A percentile compares a stretch with the other conserved stretches of the same genome.
These are phyloP conservation scores for Macquaria ambigua DNA, from an alignment of 2,113 vertebrate species.

Conservation along the genomic window DNA sequence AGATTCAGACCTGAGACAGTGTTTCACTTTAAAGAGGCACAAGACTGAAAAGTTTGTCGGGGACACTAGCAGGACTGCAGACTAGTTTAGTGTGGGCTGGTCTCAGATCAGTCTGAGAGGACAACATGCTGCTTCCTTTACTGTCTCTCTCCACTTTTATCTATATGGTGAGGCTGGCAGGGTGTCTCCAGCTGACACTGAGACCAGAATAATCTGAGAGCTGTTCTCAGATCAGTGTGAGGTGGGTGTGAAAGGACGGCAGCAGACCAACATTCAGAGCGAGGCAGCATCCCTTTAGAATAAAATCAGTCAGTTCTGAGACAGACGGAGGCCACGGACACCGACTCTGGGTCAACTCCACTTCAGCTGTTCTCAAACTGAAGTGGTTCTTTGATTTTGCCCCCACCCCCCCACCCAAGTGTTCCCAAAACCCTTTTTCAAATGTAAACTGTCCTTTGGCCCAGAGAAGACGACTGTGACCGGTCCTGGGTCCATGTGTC, in stretches of 20 bases:
- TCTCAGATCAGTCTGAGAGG: too few relatives aligned
- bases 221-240: constrained; percentile 6
- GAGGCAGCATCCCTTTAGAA: constrained; percentile 23
- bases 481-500: constrained; percentile 31
- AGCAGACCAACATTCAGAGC: constrained; percentile 19
- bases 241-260: not conserved
- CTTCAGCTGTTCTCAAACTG: not conserved
- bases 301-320: constrained; percentile 46
- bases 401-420: not conserved
- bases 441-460: not conserved
- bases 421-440: not conserved
- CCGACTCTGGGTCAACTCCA: constrained; percentile 31
- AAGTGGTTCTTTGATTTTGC: not conserved
- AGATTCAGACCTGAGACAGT: too few relatives aligned
- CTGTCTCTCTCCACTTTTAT: not conserved
- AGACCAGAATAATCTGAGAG: not conserved
- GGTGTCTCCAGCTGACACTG: not conserved
- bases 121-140: too few relatives aligned
- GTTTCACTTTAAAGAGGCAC: too few relatives aligned
- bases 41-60: too few relatives aligned
- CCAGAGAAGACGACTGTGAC: constrained; percentile 38
- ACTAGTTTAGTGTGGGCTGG: too few relatives aligned
- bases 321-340: constrained; percentile 33
- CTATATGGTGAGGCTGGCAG: not conserved
- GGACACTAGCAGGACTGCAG: too few relatives aligned